Evolutionary conservation across 1,140 invertebrate genomes (phyloP).

Genomic region (Asbolus verrucosus): DNA sequence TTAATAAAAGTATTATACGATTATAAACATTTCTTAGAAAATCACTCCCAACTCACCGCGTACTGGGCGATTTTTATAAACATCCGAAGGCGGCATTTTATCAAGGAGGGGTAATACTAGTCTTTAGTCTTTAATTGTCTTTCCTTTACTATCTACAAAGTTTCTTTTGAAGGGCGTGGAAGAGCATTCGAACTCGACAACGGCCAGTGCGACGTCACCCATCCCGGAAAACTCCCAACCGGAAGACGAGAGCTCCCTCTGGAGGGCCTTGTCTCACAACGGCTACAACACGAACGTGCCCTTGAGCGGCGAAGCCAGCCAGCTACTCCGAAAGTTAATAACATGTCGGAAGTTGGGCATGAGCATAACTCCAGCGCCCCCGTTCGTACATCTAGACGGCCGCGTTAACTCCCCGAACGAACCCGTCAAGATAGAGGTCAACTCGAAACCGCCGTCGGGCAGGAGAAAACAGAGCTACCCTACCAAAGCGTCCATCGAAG

Average conservation of each 20-base stretch:
- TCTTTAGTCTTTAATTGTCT: too few relatives aligned
- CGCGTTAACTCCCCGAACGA: constrained; percentile 10
- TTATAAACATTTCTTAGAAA: too few relatives aligned
- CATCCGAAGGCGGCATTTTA: too few relatives aligned
- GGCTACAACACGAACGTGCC: constrained; percentile 57
- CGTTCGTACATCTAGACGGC: constrained; percentile 16
- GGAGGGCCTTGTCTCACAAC: constrained; percentile 57
- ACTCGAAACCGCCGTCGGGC: constrained; percentile 65
- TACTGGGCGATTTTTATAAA: too few relatives aligned
- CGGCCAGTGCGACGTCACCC: constrained; percentile 59
- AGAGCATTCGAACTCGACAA: constrained; percentile 62
- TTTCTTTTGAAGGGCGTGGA: constrained; percentile 56
- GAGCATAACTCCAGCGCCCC: constrained; percentile 68
- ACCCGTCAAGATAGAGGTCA: constrained; percentile 10
- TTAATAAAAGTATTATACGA: too few relatives aligned
- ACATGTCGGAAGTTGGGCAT: constrained; percentile 79
- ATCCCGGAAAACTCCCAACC: constrained; percentile 47
- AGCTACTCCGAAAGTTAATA: constrained; percentile 78
- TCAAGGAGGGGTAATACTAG: too few relatives aligned
- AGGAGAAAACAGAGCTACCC: constrained; percentile 81
- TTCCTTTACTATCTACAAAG: too few relatives aligned
- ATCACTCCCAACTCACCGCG: too few relatives aligned
- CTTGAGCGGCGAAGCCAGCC: constrained; percentile 74
- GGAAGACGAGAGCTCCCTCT: constrained; percentile 51
- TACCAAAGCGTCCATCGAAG: constrained; percentile 68